Evolutionary conservation across 2,113 vertebrate species (phyloP), one percentile per base, ranked within the genome.

Genomic region (Rhodinocichla rosea): DNA sequence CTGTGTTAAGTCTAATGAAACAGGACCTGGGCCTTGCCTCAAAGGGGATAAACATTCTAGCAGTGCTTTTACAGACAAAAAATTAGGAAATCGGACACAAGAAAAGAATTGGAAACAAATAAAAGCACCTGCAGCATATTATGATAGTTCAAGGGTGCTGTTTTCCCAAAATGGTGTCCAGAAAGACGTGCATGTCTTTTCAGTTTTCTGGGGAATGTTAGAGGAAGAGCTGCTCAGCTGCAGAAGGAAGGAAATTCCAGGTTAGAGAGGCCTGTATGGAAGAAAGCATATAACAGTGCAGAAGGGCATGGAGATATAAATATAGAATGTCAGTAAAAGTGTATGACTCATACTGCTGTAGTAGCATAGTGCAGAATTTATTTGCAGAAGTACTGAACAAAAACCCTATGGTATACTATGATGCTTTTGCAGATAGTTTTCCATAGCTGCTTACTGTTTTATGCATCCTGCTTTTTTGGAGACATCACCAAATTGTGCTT

Each of bases 331-430:
- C 96, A 92, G 87, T 83, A 49, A 39, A 90, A 92, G 95, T 65
- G 56, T 79, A 32, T 97, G 97, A 97, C 91, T 97, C 96, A 96
- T 96, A 83, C 94, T 94, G 91, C 93, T 92, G 83, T 95, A 92
- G 91, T 95, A 95, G 83, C 87, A 84, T 49, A 93, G 94, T 90
- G 90, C 94, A 94, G 91, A 93, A 92, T 96, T 94, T 95, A 97
- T 90, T 95, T 95, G 90, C 83, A 97, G 93, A 92, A 93, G 55
- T 81, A 89, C 74, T 91, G 94, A 95, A 88, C 87, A 92, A 95
- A 95, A 95, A 78, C 84, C 75, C 75, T 81, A n/a, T 91, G 78
- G 81, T 86, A 91, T 91, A 94, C 79, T 95, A 74, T 90, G 88
- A 88, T 94, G 77, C 83, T 45, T 91, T 95, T 89, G 47, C 65